phyloP scores from a whole-genome alignment of 2,113 vertebrate species.

The Poicephalus gulielmi region DNA sequence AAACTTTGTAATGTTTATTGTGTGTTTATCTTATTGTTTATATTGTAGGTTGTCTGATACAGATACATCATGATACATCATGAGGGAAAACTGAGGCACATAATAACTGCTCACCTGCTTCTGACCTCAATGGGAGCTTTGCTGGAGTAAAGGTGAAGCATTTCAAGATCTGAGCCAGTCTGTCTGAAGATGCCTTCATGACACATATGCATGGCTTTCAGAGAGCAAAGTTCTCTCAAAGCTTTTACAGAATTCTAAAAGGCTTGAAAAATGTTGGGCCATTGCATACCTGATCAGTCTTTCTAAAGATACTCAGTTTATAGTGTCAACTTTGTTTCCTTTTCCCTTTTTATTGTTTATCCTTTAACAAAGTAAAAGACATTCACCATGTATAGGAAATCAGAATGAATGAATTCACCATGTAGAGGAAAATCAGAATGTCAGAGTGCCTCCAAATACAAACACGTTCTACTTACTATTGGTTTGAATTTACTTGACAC shows the following conservation, averaged over 20 bases:
- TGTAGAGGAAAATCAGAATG: neutral
- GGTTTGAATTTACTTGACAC: neutral
- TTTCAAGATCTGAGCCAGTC: neutral
- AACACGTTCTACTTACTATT: neutral
- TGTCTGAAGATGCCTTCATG: neutral
- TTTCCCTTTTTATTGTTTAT: neutral
- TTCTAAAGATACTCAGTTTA: neutral
- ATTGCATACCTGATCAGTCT: neutral
- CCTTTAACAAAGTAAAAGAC: neutral
- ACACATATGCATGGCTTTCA: neutral
- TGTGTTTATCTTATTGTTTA: neutral
- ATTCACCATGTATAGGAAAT: neutral
- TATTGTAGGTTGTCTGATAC: neutral
- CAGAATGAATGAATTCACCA: neutral
- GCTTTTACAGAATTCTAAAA: neutral
- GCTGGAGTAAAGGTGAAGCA: neutral
- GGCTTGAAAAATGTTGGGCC: neutral
- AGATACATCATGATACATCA: neutral
- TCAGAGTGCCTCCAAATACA: neutral
- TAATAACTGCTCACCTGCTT: neutral
- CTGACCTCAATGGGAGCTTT: neutral
- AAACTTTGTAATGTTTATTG: neutral
- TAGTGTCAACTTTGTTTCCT: neutral
- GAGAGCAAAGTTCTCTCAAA: neutral
- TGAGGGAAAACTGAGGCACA: neutral